phyloP scores from a whole-genome alignment of 2,888 invertebrate species.

The Pyrochroa serraticornis region DNA sequence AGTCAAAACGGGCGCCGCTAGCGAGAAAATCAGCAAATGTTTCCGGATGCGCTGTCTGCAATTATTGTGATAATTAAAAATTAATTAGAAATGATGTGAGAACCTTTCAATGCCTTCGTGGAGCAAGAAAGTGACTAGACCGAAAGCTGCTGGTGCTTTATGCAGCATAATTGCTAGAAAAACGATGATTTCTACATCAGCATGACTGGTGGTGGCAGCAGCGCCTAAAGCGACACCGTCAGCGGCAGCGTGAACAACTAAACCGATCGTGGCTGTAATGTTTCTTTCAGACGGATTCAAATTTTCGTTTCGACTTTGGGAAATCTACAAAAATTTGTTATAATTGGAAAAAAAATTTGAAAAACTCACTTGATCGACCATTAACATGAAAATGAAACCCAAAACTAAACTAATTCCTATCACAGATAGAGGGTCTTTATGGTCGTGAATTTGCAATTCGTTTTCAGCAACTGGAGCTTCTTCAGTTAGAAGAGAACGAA shows the following conservation, averaged over 20 bases:
- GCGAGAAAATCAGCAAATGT: constrained; percentile 90
- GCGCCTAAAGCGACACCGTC: constrained; percentile 99
- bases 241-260: constrained; percentile 98
- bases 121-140: constrained; percentile 94
- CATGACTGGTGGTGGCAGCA: constrained; percentile 93
- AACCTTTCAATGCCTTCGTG: constrained; percentile 91
- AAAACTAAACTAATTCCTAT: constrained; percentile 93
- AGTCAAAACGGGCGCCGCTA: constrained; percentile 89
- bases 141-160: constrained; percentile 99
- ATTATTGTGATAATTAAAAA: constrained; percentile 19
- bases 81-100: constrained; percentile 5
- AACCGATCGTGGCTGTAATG: constrained; percentile 93
- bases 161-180: constrained; percentile 99
- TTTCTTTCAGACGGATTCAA: constrained; percentile 71
- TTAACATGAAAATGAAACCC: constrained; percentile 97
- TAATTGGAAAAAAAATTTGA: constrained; percentile 6
- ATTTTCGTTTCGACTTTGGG: constrained; percentile 65
- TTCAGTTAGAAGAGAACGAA: constrained; percentile 71
- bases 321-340: constrained; percentile 48
- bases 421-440: constrained; percentile 72
- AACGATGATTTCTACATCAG: constrained; percentile 96
- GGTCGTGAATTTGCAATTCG: constrained; percentile 49
- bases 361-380: constrained; percentile 80
- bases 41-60: constrained; percentile 77
- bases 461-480: constrained; percentile 14